Evolutionary conservation across 2,888 invertebrate genomes (phyloP).

Genomic region (Anodontia alba): DNA sequence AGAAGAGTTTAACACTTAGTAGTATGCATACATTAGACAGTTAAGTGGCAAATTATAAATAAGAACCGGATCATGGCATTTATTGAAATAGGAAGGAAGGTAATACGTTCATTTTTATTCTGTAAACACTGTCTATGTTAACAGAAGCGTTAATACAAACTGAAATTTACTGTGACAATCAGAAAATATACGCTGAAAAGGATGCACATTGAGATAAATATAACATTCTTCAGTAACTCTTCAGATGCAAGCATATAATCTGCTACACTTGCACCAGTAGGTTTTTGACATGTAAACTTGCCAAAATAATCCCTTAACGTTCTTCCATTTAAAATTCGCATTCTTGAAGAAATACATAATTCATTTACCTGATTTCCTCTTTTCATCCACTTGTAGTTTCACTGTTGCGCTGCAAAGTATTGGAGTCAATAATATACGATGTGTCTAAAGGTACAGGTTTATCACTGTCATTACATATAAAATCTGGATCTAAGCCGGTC

Average conservation of each 20-base stretch:
- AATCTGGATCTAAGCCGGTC: too few relatives aligned
- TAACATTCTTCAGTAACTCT: background rate
- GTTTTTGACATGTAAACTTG: constrained; percentile 1
- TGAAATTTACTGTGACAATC: constrained; percentile 1
- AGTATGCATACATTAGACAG: constrained; percentile 1
- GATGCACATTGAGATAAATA: constrained; percentile 1
- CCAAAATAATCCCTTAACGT: constrained; percentile 4
- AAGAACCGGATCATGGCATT: background rate
- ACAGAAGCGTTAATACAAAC: constrained; percentile 1
- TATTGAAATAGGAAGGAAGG: background rate
- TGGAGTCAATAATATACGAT: constrained; percentile 3
- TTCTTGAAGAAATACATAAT: too few relatives aligned
- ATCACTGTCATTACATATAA: too few relatives aligned
- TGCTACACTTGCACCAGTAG: constrained; percentile 7
- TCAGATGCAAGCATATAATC: too few relatives aligned
- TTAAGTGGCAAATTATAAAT: too few relatives aligned
- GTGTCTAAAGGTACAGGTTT: constrained; percentile 2
- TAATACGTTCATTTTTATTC: background rate
- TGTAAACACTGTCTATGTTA: background rate
- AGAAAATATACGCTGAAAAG: constrained; percentile 2
- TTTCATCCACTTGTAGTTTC: background rate
- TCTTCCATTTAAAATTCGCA: too few relatives aligned
- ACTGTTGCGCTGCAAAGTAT: constrained; percentile 8
- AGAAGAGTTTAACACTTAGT: too few relatives aligned
- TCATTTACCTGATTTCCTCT: background rate